Percentiles rank a stretch among this genome's conserved stretches.
Conservation (phyloP, 1,140 invertebrate species). For the Artemia franciscana region DNA sequence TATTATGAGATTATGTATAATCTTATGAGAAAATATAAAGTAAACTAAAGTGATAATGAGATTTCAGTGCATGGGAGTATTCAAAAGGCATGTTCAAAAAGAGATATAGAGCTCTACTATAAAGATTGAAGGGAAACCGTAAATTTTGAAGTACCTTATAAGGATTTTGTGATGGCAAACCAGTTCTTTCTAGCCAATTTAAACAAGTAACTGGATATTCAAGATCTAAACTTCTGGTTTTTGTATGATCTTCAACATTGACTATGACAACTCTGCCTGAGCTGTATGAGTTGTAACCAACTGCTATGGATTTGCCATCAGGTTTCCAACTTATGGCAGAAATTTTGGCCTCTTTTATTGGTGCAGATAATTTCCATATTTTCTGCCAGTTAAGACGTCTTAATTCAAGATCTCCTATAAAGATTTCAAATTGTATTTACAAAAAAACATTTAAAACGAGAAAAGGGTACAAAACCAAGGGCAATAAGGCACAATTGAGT, state of each 20-base stretch:
- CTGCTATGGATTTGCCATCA: neutral
- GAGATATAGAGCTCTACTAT: neutral
- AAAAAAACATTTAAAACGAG: too few species aligned
- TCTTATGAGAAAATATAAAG: neutral
- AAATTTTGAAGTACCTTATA: neutral
- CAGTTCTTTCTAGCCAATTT: neutral
- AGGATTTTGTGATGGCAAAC: neutral
- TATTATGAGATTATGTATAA: neutral
- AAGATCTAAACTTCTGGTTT: neutral
- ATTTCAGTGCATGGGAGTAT: neutral
- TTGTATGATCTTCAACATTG: neutral
- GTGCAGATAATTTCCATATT: slow-evolving; percentile 1
- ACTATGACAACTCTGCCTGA: neutral
- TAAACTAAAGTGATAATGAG: neutral
- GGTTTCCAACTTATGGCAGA: neutral
- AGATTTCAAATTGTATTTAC: too few species aligned
- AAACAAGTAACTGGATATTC: neutral
- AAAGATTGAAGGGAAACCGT: neutral
- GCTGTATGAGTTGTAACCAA: neutral
- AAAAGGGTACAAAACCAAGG: too few species aligned
- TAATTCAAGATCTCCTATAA: neutral
- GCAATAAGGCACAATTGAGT: too few species aligned
- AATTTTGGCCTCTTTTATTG: slow-evolving; percentile 15
- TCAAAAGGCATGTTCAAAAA: neutral
- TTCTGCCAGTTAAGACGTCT: neutral